Base-by-base conservation (phyloP, 2,888 invertebrate species). In the Rhagium mordax region DNA sequence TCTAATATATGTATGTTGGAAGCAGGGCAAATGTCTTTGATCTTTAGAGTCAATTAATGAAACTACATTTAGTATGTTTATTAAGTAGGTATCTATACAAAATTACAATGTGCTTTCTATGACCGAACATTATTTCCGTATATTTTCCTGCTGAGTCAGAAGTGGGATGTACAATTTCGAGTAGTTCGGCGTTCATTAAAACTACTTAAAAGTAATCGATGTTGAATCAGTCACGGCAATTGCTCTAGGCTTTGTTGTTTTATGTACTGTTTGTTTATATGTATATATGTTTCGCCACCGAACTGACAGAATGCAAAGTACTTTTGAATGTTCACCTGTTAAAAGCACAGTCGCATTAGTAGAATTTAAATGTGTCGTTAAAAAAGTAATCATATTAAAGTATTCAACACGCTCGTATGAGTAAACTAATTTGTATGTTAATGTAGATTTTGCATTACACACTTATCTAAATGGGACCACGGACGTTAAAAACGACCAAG, bases 371-470 rank as follows among this genome's bases (percentile, higher is more conserved):
- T 49, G 65, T 20, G 29, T 48, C 33, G 33, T 65, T 65, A 65
- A 65, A 65, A 65, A 53, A 13, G 33, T 65, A 29, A 65, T 53
- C 49, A 49, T 64, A 49, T 51, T 49, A 48, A 64, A 48, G 61
- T 20, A 61, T 64, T 49, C 48, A 18, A 64, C 47, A 49, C 49
- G 49, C 61, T 61, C 47, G 61, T 47, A 20, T 47, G 47, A 41
- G 41, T 6, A 27, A 49, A 53, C 53, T 65, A 65, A 65, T 65
- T 65, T 65, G 53, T 65, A 65, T 65, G 65, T 53, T 65, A 65
- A 65, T 65, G 47, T 27, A 64, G 64, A 64, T 64, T 64, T 64
- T 49, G 65, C 65, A 51, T 53, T 29, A 29, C 51, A 18, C 18
- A 53, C 53, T 65, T 65, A 65, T 53, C 65, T 65, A 20, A 53